Base-by-base conservation (phyloP, 2,797 vertebrate genomes). In the Sebastes iracundus region DNA sequence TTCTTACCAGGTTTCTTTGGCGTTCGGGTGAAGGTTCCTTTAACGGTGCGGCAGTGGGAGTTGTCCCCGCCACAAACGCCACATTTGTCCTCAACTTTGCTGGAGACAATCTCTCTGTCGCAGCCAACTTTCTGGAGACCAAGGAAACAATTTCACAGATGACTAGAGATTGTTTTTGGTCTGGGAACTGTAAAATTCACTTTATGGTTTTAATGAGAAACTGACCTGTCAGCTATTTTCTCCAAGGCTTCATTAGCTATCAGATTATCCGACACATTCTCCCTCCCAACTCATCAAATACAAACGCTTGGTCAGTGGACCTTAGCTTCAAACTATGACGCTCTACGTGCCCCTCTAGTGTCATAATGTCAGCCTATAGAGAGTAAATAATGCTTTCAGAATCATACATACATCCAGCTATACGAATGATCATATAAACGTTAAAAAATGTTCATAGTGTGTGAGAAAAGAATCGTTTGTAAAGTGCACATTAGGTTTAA, bases 21-120 rank as follows among this genome's bases (percentile, higher is more conserved):
- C 0, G 96, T 98, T 28, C 98, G 96, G 42, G 97, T 97, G 81
- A 99, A 99, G 25, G 96, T 97, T 56, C 98, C 97, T 92, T 99
- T 99, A 33, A 99, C 96, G 0, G 98, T 99, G 81, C 97, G 96
- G 83, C 98, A 99, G 83, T 99, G 98, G 2, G 99, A 99, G 76
- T 98, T 98, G 75, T 99, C 98, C 12, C 98, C 98, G 0, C 97
- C 97, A 2, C 99, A 99, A 13, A 99, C 98, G 0, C 99, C 99
- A 3, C 99, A 99, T 83, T 97, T 98, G 91, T 99, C 99, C 81
- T 99, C 98, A 0, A 95, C 93, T 92, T 99, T 99, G 83, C 79
- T 96, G 2, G 99, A 99, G 71, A 98, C 98, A 2, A 99, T 98
- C 78, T 99, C 98, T 91, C 96, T 97, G 94, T 99, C 97, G 58